Conservation (phyloP, 2,888 invertebrate genomes). For the Brachyopa scutellaris region DNA sequence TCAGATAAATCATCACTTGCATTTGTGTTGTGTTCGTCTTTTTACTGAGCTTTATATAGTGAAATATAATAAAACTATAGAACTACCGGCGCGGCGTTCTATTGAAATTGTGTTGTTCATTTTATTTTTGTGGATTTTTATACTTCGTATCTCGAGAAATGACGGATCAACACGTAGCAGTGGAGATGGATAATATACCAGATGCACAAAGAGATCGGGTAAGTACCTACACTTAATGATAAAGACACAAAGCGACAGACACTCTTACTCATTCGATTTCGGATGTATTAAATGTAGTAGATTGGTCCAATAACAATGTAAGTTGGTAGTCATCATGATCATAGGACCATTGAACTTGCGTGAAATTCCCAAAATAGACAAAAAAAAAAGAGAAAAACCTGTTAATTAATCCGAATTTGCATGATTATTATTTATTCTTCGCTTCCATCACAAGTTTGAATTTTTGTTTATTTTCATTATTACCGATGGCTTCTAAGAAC, state of each 20-base stretch:
- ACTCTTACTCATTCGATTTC: conserved; percentile 2
- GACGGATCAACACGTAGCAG: conserved; percentile 32
- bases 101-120: neutral
- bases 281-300: neutral
- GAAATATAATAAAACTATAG: neutral
- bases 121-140: neutral
- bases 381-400: neutral
- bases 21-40: conserved; percentile 6
- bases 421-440: too few species aligned
- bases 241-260: neutral
- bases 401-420: neutral
- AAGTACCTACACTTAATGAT: neutral
- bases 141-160: conserved; percentile 6
- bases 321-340: too few species aligned
- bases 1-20: neutral
- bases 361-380: neutral
- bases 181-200: conserved; percentile 46
- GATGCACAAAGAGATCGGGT: conserved; percentile 45
- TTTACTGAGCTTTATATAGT: conserved; percentile 17
- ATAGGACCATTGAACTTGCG: conserved; percentile 16
- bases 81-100: neutral
- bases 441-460: too few species aligned
- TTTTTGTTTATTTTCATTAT: too few species aligned
- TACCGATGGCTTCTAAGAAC: too few species aligned
- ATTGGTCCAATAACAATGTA: neutral